Evolutionary conservation across 2,113 vertebrate genomes (phyloP), one percentile per base, ranked within the genome.

Genomic region (Garra rufa): DNA sequence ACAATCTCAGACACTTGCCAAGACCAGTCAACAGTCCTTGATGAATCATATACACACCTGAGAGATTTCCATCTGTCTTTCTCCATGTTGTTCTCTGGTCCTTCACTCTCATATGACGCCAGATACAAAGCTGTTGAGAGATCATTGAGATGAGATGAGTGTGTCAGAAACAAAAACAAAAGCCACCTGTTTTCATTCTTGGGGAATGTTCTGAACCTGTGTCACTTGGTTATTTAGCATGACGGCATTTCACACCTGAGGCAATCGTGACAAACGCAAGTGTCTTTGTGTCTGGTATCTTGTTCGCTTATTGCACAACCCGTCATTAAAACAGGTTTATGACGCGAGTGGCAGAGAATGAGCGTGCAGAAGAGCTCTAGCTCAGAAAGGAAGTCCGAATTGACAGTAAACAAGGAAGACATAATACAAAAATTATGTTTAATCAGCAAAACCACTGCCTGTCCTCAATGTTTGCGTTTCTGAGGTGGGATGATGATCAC

Each of bases 1-100:
- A 19, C 30, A n/a, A 52, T 76, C 74, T 52, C 26, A 21, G 46
- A 69, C 7, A 71, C 9, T 43, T 71, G 3, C 21, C 55, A 71
- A 44, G 69, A 43, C n/a, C n/a, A 73, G 24, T 73, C n/a, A 50
- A 19, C 15, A 61, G 13, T 8, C 34, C 26, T 3, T 81, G 63
- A 41, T 81, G 46, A 82, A 41, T 55, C 65, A 69, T 59, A 79
- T 83, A 96, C 95, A 82, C 89, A 98, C 98, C 97, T 97, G 82
- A 99, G 93, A 86, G 95, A 94, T 93, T 98, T 98, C 97, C 98
- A 99, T 93, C 97, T 95, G 94, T 99, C 96, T 88, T 98, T 98
- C 91, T 99, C 98, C 90, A 96, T 87, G 88, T 97, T 95, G 92
- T 98, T 98, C 91, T 98, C 97, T 0, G 97, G 98, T 63, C 97